Evolutionary conservation across 2,797 vertebrate species (phyloP).

Genomic region (Vespertilio murinus): DNA sequence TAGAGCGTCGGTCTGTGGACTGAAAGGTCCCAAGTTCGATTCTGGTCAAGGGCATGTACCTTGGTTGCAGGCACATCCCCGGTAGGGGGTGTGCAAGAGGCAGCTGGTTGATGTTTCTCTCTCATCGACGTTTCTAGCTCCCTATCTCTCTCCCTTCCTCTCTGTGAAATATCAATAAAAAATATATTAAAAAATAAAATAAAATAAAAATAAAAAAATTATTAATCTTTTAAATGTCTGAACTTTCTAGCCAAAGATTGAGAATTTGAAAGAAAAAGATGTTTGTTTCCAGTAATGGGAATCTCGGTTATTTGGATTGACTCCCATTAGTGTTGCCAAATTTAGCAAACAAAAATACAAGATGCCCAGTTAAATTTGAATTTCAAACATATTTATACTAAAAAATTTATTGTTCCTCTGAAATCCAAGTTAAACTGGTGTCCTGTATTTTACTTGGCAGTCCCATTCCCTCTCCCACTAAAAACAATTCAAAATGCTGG

Average conservation of each 20-base stretch:
- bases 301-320: background rate
- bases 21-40: too few species aligned
- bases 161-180: too few species aligned
- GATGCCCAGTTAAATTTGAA: background rate
- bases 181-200: too few species aligned
- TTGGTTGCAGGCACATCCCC: too few species aligned
- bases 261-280: background rate
- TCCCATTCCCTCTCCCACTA: background rate
- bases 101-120: too few species aligned
- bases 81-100: too few species aligned
- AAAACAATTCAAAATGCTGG: background rate
- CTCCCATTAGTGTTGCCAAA: background rate
- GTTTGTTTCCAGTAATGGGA: background rate
- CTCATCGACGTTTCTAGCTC: too few species aligned
- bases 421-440: background rate
- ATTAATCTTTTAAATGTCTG: conserved; percentile 5
- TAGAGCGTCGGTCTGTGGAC: too few species aligned
- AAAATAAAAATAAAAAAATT: background rate
- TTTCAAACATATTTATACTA: conserved; percentile 8
- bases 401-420: background rate
- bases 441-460: background rate
- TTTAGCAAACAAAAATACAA: background rate
- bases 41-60: too few species aligned
- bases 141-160: too few species aligned
- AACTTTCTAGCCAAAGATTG: background rate